Conservation (phyloP, 2,888 invertebrate species). For the Catocala nupta region DNA sequence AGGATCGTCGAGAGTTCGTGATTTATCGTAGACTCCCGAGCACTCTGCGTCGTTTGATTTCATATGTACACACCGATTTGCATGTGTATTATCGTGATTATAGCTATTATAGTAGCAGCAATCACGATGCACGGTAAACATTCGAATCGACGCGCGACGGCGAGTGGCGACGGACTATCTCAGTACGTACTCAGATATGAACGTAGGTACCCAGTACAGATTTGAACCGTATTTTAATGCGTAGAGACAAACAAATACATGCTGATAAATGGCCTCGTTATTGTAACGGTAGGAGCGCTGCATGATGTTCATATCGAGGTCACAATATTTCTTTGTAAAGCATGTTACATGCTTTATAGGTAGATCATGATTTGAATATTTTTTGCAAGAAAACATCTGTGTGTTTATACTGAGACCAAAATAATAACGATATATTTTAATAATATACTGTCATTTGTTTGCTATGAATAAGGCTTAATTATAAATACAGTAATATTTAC, state of each 20-base stretch:
- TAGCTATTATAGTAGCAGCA: slow-evolving; percentile 40
- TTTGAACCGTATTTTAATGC: slow-evolving; percentile 66
- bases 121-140: slow-evolving; percentile 45
- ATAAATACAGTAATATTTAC: slow-evolving; percentile 50
- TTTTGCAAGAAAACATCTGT: slow-evolving; percentile 49
- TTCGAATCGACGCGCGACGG: slow-evolving; percentile 29
- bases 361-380: slow-evolving; percentile 68
- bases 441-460: slow-evolving; percentile 18
- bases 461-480: slow-evolving; percentile 65
- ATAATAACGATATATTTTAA: not conserved
- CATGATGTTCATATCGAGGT: slow-evolving; percentile 85
- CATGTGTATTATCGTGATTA: slow-evolving; percentile 49
- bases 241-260: slow-evolving; percentile 81
- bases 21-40: slow-evolving; percentile 53
- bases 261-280: slow-evolving; percentile 86
- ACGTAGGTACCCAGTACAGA: slow-evolving; percentile 14
- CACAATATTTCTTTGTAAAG: slow-evolving; percentile 77
- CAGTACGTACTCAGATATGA: no score
- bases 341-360: slow-evolving; percentile 77
- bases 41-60: slow-evolving; percentile 44
- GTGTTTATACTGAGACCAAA: slow-evolving; percentile 3
- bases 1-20: slow-evolving; percentile 61
- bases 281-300: slow-evolving; percentile 82
- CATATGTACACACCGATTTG: slow-evolving; percentile 48
- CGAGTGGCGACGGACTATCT: no score